These are phyloP conservation scores for Galendromus occidentalis DNA, from an alignment of 1,140 invertebrate genomes.

Conservation along the genomic window DNA sequence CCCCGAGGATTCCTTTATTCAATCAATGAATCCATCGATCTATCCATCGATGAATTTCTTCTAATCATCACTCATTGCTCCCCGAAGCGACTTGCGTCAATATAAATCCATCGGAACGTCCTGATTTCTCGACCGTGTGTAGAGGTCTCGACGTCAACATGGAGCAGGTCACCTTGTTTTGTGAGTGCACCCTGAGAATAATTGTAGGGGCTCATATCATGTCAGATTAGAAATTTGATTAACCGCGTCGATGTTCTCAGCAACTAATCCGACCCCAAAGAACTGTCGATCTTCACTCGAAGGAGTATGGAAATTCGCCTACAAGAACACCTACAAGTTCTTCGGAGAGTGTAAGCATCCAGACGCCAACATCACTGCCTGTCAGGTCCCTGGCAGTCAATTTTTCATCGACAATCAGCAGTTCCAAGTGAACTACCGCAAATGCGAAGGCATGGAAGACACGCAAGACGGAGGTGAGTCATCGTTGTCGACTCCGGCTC, in stretches of 20 bases:
- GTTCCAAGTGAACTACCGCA: conserved; percentile 80
- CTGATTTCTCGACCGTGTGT: conserved; percentile 55
- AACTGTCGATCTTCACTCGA: conserved; percentile 79
- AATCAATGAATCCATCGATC: too few species aligned
- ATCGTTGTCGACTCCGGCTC: too few species aligned
- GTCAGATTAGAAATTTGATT: background rate
- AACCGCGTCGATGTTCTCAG: conserved; percentile 26
- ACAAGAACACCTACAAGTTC: conserved; percentile 66
- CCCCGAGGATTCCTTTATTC: too few species aligned
- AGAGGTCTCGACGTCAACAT: conserved; percentile 47
- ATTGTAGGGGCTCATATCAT: background rate
- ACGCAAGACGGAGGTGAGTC: conserved; percentile 60
- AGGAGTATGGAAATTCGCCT: conserved; percentile 85
- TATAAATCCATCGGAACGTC: conserved; percentile 37
- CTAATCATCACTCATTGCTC: conserved; percentile 19
- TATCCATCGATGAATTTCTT: background rate
- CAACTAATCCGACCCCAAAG: conserved; percentile 68
- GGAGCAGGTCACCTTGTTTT: conserved; percentile 59
- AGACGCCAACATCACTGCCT: conserved; percentile 72
- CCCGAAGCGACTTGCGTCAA: conserved; percentile 46
- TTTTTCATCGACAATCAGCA: conserved; percentile 92
- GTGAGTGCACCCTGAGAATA: conserved; percentile 20
- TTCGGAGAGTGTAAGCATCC: conserved; percentile 69
- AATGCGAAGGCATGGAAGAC: conserved; percentile 57
- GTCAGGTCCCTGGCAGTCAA: conserved; percentile 82